Base-by-base conservation (phyloP, 1,140 invertebrate genomes). In the Zaprionus tsacasi region DNA sequence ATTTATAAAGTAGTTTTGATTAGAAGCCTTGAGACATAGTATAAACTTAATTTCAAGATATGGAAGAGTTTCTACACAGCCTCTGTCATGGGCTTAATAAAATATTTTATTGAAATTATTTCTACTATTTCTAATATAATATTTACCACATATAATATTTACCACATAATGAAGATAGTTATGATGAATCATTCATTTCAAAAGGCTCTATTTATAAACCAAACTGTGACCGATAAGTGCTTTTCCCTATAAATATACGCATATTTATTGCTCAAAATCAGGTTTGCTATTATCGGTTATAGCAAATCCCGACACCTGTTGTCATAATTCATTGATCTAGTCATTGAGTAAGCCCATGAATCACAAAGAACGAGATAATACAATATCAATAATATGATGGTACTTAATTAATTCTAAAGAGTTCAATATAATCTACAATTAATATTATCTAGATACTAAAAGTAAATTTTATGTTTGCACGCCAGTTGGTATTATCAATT, bases 281-380 rank as follows among this genome's bases (percentile, higher is more conserved):
- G 11, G 3, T 21, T 21, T 17, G 10, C 17, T 50, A 66, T 66
- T 56, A 57, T 35, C 36, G 17, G 15, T 35, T 48, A n/a, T 27
- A 43, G 43, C 43, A 35, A 58, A 64, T 35, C 54, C 70, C 54
- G 57, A 35, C 59, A 75, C 57, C 67, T 74, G 67, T 63, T 70
- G 21, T 7, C 11, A 50, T 33, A 30, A 17, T 38, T 30, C 15
- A n/a, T 11, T 27, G n/a, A 11, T 36, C 38, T 15, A 15, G 4
- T 12, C 13, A 38, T 48, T 67, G 7, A 48, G 56, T 48, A 36
- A 25, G 21, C 6, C 10, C 6, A 61, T 69, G 58, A 60, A 50
- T 69, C 33, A 69, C 57, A 36, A 7, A 27, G 8, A 38, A 21
- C 0, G 2, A 11, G 17, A 50, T 21, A 50, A 17, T 50, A 21